These are phyloP conservation scores for Chymomyza fuscimana DNA, from an alignment of 2,888 invertebrate species.

Conservation along the genomic window DNA sequence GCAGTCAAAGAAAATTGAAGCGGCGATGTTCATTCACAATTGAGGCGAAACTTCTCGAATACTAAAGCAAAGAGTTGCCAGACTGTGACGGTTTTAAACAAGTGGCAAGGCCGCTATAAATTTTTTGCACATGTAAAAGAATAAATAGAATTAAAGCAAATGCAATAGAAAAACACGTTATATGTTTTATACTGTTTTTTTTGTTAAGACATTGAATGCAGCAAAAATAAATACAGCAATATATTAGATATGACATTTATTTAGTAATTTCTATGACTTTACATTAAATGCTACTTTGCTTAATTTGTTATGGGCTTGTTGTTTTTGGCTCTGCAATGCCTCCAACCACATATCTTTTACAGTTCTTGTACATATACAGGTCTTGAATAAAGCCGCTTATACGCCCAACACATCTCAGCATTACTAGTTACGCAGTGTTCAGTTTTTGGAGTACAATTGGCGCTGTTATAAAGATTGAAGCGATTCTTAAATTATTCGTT, in stretches of 20 bases:
- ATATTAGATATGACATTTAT: neutral
- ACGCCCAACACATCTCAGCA: neutral
- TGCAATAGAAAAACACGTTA: no score
- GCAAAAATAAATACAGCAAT: no score
- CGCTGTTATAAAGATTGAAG: constrained; percentile 34
- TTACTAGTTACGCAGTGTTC: constrained; percentile 35
- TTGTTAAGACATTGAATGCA: neutral
- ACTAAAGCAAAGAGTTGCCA: neutral
- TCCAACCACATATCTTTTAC: neutral
- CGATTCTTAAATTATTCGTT: constrained; percentile 11
- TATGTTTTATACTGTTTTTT: neutral
- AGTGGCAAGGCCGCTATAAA: neutral
- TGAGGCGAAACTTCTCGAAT: constrained; percentile 4
- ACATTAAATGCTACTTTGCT: neutral
- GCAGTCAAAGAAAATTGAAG: constrained; percentile 7
- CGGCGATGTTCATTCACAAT: constrained; percentile 4
- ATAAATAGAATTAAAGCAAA: neutral
- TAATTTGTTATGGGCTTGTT: neutral
- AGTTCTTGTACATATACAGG: neutral
- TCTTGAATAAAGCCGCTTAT: neutral
- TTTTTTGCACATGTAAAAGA: neutral
- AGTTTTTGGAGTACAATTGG: constrained; percentile 53
- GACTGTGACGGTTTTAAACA: neutral
- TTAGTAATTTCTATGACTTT: neutral
- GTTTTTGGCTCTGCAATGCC: neutral